These are phyloP conservation scores for Coenonympha glycerion DNA, from an alignment of 2,888 invertebrate species.

Conservation along the genomic window DNA sequence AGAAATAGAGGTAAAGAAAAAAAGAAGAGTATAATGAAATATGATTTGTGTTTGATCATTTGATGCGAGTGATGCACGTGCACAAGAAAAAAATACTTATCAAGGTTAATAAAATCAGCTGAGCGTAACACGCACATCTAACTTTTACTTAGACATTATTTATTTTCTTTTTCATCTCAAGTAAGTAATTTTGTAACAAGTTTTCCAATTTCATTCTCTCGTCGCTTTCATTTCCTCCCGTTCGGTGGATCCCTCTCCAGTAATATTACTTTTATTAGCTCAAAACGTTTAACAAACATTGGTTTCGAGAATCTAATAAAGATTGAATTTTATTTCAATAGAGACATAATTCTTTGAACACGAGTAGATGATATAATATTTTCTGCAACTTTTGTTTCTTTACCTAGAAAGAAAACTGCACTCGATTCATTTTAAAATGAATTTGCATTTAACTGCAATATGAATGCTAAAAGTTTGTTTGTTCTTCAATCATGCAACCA, in stretches of 20 bases:
- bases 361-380: background rate
- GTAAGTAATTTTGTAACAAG: constrained; percentile 71
- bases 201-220: constrained; percentile 75
- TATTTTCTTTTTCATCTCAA: constrained; percentile 67
- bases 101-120: constrained; percentile 31
- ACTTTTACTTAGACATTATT: constrained; percentile 60
- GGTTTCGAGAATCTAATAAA: constrained; percentile 62
- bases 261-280: constrained; percentile 74
- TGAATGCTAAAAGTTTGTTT: too few relatives aligned
- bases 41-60: background rate
- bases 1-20: background rate
- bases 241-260: constrained; percentile 48
- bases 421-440: background rate
- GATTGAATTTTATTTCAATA: constrained; percentile 54
- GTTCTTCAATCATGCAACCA: too few relatives aligned
- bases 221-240: constrained; percentile 70
- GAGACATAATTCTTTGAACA: constrained; percentile 34
- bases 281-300: constrained; percentile 73
- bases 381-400: background rate
- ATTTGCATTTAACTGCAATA: too few relatives aligned
- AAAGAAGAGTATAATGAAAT: background rate
- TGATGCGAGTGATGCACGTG: background rate
- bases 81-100: constrained; percentile 10
- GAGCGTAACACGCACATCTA: constrained; percentile 45
- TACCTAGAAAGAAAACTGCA: background rate